phyloP scores from a whole-genome alignment of 2,113 vertebrate species.

The Cygnus buccinator region DNA sequence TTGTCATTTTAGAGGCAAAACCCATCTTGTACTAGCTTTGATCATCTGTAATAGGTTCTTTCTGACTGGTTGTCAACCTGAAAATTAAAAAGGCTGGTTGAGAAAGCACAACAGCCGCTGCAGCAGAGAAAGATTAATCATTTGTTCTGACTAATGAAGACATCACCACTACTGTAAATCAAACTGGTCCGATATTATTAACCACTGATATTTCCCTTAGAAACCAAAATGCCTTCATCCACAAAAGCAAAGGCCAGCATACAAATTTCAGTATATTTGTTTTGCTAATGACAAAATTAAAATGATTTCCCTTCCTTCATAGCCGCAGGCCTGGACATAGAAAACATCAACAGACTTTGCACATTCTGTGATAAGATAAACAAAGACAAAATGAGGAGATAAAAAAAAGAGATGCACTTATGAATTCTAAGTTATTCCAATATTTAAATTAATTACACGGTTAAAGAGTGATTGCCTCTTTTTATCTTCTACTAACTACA shows the following conservation, averaged over 20 bases:
- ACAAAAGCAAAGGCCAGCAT: not conserved
- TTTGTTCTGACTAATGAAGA: slow-evolving; percentile 66
- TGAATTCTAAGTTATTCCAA: slow-evolving; percentile 58
- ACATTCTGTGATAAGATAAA: slow-evolving; percentile 37
- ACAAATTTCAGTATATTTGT: not conserved
- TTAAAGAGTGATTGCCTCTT: slow-evolving; percentile 56
- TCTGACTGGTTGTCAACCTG: slow-evolving; percentile 67
- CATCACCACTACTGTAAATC: slow-evolving; percentile 52
- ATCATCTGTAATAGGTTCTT: slow-evolving; percentile 63
- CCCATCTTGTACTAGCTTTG: slow-evolving; percentile 45
- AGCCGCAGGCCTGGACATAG: not conserved
- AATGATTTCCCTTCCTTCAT: not conserved
- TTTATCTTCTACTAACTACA: slow-evolving; percentile 60
- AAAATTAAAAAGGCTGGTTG: slow-evolving; percentile 76
- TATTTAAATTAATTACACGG: slow-evolving; percentile 68
- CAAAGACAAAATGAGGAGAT: slow-evolving; percentile 34
- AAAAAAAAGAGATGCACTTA: slow-evolving; percentile 10
- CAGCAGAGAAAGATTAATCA: slow-evolving; percentile 52
- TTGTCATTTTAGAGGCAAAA: slow-evolving; percentile 41
- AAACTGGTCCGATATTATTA: slow-evolving; percentile 32
- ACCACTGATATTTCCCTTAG: slow-evolving; percentile 30
- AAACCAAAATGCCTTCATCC: slow-evolving; percentile 42
- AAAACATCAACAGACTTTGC: not conserved
- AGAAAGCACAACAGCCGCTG: slow-evolving; percentile 40
- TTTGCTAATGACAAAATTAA: not conserved